These are phyloP conservation scores for Pipa parva DNA, from an alignment of 2,113 vertebrate species.

Conservation along the genomic window DNA sequence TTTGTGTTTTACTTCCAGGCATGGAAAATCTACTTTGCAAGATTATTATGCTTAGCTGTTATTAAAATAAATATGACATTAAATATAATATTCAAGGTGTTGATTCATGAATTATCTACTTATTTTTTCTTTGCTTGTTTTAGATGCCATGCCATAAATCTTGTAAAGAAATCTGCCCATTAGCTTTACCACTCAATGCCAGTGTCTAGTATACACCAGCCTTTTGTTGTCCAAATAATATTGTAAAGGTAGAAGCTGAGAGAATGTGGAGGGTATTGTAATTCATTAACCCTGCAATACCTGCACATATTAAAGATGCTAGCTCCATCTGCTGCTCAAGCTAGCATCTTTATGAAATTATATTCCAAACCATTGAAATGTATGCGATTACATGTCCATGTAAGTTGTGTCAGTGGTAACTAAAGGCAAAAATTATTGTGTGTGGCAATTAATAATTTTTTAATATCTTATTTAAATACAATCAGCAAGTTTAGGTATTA, in stretches of 20 bases:
- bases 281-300: background rate
- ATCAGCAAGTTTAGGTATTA: too few species aligned
- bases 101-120: slow-evolving; percentile 4
- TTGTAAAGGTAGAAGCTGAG: too few species aligned
- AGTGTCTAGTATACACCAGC: background rate
- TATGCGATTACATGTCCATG: too few species aligned
- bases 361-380: too few species aligned
- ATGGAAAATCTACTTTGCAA: slow-evolving; percentile 29
- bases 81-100: slow-evolving; percentile 25
- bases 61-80: slow-evolving; percentile 31
- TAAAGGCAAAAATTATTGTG: too few species aligned
- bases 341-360: background rate
- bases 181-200: too few species aligned
- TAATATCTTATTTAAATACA: too few species aligned
- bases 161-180: background rate
- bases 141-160: too few species aligned
- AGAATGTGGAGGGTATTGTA: slow-evolving; percentile 5
- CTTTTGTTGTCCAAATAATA: background rate
- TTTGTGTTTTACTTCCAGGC: slow-evolving; percentile 25
- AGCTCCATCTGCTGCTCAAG: slow-evolving; percentile 52
- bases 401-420: too few species aligned
- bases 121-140: background rate
- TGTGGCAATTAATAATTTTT: too few species aligned
- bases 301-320: slow-evolving; percentile 16
- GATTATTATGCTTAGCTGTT: slow-evolving; percentile 30